These are phyloP conservation scores for Abrostola triplasia DNA, from an alignment of 2,888 invertebrate genomes.

Conservation along the genomic window DNA sequence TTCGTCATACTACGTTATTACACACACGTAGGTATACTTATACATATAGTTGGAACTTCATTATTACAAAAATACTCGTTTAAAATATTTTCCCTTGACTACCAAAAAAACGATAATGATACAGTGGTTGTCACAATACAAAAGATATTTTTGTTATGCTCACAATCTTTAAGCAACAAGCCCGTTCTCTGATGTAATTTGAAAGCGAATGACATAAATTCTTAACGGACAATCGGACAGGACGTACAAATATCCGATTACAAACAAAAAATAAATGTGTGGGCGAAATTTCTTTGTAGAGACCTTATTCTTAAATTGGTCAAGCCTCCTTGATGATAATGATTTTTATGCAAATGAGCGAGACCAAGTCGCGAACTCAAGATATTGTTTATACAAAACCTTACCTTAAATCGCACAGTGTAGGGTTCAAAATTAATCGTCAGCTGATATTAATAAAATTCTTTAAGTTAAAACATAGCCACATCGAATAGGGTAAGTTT, in stretches of 20 bases:
- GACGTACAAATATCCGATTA: slow-evolving; percentile 69
- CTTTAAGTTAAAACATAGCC: no score
- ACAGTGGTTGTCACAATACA: slow-evolving; percentile 51
- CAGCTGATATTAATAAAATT: no score
- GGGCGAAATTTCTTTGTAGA: slow-evolving; percentile 61
- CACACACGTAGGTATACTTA: neutral
- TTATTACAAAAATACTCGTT: slow-evolving; percentile 15
- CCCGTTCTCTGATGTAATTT: slow-evolving; percentile 55
- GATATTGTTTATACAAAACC: slow-evolving; percentile 17
- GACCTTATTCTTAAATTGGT: slow-evolving; percentile 61
- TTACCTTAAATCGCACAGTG: neutral
- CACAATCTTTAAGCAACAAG: slow-evolving; percentile 41
- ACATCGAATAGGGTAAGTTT: no score
- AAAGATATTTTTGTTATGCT: slow-evolving; percentile 56
- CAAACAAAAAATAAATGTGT: slow-evolving; percentile 61
- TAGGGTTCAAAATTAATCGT: slow-evolving; percentile 6
- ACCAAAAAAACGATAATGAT: slow-evolving; percentile 39
- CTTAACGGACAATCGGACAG: slow-evolving; percentile 56
- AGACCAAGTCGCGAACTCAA: slow-evolving; percentile 25
- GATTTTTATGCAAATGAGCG: slow-evolving; percentile 71
- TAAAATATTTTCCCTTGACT: slow-evolving; percentile 12
- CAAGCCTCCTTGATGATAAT: slow-evolving; percentile 64
- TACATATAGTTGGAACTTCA: neutral
- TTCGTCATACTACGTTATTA: neutral
- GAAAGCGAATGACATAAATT: slow-evolving; percentile 65